Evolutionary conservation across 1,140 invertebrate genomes (phyloP), one percentile per base, ranked within the genome.

Genomic region (Pomacea maculata): DNA sequence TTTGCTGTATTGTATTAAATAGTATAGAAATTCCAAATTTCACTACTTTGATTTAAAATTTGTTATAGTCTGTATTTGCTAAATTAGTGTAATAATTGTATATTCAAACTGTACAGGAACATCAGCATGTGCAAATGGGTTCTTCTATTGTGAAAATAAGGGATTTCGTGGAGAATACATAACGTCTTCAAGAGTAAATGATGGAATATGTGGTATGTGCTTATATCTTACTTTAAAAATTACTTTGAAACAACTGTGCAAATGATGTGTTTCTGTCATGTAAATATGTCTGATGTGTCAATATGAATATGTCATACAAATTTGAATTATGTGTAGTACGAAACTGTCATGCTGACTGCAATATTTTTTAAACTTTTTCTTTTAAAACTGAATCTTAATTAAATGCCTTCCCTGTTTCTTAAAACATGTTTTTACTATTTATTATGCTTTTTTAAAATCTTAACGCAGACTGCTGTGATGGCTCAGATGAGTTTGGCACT

Each of bases 391-490:
- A 45, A 45, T 45, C 34, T 6, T 45, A 45, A 45, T 4, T 45
- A 45, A 45, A 45, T 45, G 34, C 34, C 57, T 61, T 61, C 11
- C 15, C 57, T 61, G 2, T 61, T 14, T 11, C 11, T 61, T 61
- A 17, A 61, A 61, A 61, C 15, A 61, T 61, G 57, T 17, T 61
- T 2, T 11, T 17, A 14, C 11, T 11, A 61, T 61, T 14, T 17
- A 11, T 61, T 61, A 9, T 11, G 57, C 4, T 4, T 14, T 11
- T 61, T 61, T 61, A 61, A 6, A 14, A 11, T 8, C 57, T 17
- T 70, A 68, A 82, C 89, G 64, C 83, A 94, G 97, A 99, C 92
- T 99, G 98, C 86, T 99, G 98, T 93, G 98, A 99, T 93, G 96
- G 95, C 2, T 95, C 95, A 79, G 98, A 99, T 93, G 98, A 99